These are phyloP conservation scores for Gastrophysa polygoni DNA, from an alignment of 2,888 invertebrate genomes.

Conservation along the genomic window DNA sequence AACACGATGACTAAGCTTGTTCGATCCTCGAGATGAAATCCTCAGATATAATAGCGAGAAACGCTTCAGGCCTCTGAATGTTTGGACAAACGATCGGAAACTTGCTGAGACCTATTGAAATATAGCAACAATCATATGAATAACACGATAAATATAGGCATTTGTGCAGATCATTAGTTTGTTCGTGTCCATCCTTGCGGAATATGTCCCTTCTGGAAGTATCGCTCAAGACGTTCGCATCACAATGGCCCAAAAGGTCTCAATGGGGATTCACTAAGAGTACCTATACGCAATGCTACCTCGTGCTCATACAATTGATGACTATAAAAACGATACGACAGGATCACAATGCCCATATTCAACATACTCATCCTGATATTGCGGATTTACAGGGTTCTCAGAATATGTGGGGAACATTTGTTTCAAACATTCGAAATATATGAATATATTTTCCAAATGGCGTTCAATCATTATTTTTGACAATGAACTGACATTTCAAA, in stretches of 20 bases:
- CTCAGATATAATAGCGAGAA: no score
- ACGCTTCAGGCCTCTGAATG: constrained; percentile 30
- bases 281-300: neutral
- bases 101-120: constrained; percentile 31
- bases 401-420: no score
- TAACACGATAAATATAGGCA: constrained; percentile 40
- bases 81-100: constrained; percentile 41
- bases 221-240: constrained; percentile 38
- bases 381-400: no score
- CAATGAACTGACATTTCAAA: no score
- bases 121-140: constrained; percentile 34
- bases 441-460: no score
- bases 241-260: constrained; percentile 35
- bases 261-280: constrained; percentile 23
- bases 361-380: no score
- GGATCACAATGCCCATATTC: neutral
- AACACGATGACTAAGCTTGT: no score
- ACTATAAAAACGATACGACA: neutral
- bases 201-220: constrained; percentile 36
- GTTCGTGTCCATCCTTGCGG: constrained; percentile 38
- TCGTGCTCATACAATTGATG: neutral
- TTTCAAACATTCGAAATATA: no score
- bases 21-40: no score
- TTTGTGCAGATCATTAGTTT: constrained; percentile 35
- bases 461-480: no score